Evolutionary conservation across 2,888 invertebrate species (phyloP).

Genomic region (Phytoseiulus persimilis): DNA sequence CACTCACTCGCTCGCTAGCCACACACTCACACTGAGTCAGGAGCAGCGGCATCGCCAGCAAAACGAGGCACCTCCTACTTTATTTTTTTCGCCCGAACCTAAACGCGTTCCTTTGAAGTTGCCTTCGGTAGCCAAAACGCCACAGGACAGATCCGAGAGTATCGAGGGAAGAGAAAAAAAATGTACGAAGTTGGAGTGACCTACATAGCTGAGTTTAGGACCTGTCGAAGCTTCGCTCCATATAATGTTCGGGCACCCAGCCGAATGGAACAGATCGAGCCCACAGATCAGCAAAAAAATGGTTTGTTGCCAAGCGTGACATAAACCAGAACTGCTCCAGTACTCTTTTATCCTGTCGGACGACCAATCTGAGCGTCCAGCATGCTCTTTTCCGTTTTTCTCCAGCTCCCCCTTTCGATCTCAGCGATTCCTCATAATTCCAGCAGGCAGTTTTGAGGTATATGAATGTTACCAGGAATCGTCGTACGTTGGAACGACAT

Average conservation of each 20-base stretch:
- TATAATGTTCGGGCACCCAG: no score
- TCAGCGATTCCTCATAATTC: not conserved
- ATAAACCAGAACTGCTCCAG: no score
- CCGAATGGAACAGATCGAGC: no score
- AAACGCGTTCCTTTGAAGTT: not conserved
- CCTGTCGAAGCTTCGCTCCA: no score
- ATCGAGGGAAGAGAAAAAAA: not conserved
- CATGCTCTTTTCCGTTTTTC: not conserved
- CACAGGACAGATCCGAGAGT: not conserved
- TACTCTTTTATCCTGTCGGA: no score
- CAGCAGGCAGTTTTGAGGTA: not conserved
- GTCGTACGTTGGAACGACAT: not conserved
- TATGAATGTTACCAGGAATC: not conserved
- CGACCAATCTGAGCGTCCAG: not conserved
- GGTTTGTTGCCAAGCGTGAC: no score
- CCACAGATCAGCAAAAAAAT: no score
- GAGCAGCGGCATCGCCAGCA: not conserved
- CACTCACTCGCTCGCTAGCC: not conserved
- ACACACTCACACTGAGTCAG: not conserved
- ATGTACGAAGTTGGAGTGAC: not conserved
- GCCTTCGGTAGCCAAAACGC: not conserved
- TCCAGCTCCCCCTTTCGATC: not conserved
- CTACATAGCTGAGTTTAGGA: not conserved
- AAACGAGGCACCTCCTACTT: slow-evolving; percentile 5
- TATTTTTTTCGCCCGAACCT: not conserved